A percentile compares a stretch with the other conserved stretches of the same genome.
phyloP scores from a whole-genome alignment of 2,113 vertebrate genomes.

The Hymenochirus boettgeri region DNA sequence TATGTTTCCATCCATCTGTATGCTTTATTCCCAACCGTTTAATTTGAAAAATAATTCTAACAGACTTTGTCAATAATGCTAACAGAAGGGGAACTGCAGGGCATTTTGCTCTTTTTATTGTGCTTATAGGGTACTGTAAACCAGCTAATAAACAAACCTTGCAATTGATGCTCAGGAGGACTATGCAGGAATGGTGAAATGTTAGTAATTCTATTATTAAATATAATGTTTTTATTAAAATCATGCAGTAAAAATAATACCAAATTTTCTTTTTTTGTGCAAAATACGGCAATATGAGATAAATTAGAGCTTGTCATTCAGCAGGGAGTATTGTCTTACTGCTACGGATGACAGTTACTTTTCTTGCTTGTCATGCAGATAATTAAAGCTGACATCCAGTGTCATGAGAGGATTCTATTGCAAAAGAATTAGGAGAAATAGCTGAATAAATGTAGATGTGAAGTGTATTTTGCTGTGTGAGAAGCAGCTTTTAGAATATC shows the following conservation, averaged over 20 bases:
- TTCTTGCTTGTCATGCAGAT: slow-evolving; percentile 26
- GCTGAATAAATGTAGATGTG: slow-evolving; percentile 12
- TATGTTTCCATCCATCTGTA: no score
- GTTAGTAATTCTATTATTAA: no score
- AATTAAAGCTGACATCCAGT: slow-evolving; percentile 27
- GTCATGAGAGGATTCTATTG: slow-evolving; percentile 15
- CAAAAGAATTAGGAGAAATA: slow-evolving; percentile 16
- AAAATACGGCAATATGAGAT: slow-evolving; percentile 12
- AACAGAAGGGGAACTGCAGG: no score
- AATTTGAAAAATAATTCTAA: no score
- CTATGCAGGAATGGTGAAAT: no score
- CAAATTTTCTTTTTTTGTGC: neutral
- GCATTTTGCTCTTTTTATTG: no score
- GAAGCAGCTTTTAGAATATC: slow-evolving; percentile 11
- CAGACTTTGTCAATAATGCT: no score
- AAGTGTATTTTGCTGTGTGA: slow-evolving; percentile 13
- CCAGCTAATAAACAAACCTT: no score
- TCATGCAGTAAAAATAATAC: neutral
- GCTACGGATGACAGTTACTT: slow-evolving; percentile 1
- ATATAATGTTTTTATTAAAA: no score
- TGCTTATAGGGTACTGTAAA: no score
- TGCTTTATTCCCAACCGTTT: no score
- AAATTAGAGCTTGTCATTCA: slow-evolving; percentile 15
- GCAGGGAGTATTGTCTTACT: slow-evolving; percentile 13
- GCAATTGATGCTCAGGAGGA: no score